Evolutionary conservation across 2,797 vertebrate genomes (phyloP).

Genomic region (Syngnathus acus): DNA sequence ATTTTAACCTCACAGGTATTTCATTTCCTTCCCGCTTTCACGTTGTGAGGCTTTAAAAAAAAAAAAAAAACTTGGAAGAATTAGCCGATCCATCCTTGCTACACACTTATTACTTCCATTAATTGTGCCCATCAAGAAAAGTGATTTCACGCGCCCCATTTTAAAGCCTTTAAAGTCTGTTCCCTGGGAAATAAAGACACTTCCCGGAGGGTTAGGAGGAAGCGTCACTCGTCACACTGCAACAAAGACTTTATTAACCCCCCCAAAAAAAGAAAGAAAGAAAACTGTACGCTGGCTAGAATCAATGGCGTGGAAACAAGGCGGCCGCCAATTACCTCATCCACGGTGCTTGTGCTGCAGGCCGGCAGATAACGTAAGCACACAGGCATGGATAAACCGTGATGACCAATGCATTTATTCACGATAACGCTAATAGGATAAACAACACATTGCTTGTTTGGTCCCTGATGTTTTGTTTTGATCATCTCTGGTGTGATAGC

Average conservation of each 20-base stretch:
- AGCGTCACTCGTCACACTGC: conserved; percentile 17
- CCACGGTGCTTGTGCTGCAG: conserved; percentile 26
- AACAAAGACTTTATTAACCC: conserved; percentile 22
- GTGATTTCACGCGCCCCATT: conserved; percentile 28
- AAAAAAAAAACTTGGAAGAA: not conserved
- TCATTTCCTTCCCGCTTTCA: not conserved
- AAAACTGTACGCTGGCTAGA: conserved; percentile 10
- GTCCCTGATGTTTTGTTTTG: conserved; percentile 15
- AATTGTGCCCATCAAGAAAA: conserved; percentile 24
- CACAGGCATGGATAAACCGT: conserved; percentile 22
- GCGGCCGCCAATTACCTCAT: conserved; percentile 25
- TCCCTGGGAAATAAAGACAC: conserved; percentile 23
- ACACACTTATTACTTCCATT: conserved; percentile 15
- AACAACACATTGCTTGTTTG: conserved; percentile 43
- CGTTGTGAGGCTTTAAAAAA: not conserved
- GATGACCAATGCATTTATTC: conserved; percentile 36
- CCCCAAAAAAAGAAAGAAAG: too few species aligned
- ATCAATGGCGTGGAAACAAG: conserved; percentile 35
- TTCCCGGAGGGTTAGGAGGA: conserved; percentile 22
- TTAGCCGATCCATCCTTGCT: not conserved
- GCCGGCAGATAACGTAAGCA: conserved; percentile 43
- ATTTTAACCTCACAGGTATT: not conserved
- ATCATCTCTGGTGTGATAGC: conserved; percentile 10
- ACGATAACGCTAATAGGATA: conserved; percentile 52
- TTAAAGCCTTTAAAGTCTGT: conserved; percentile 6